Base-by-base conservation (phyloP, 2,113 vertebrate species). In the Amazona guildingii region DNA sequence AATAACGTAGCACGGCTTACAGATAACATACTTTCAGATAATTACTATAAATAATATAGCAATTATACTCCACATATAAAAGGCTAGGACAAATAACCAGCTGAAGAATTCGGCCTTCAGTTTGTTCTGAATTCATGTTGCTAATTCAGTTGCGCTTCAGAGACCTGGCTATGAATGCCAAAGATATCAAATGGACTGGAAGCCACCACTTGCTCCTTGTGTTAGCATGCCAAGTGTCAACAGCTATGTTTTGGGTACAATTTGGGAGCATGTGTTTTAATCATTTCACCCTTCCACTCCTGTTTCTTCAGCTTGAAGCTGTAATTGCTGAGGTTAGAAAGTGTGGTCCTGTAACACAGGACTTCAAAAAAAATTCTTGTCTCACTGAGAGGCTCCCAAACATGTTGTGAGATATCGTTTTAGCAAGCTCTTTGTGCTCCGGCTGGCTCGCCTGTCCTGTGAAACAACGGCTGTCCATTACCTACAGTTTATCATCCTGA, bases 401-500 rank as follows among this genome's bases (percentile, higher is more conserved):
- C 90, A 77, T 61, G 75, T 82, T 90, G 91, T 63, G 85, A 95
- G 97, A 69, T 91, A 96, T 21, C 41, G 25, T 94, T 96, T 91
- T 67, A 83, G 95, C 89, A 74, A 92, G 28, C 94, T 92, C 97
- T 98, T 97, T 98, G 97, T 98, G 96, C 85, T 96, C 88, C 4
- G 54, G 85, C 86, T 51, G 95, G 96, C 97, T 97, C 64, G 39
- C 88, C 81, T 66, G 86, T 98, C 97, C 98, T 83, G 94, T 15
- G 86, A 89, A 97, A 97, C 95, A 93, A 97, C 28, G 95, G 92
- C 97, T 97, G 96, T 92, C 97, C 97, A 97, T 97, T 98, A 97
- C 98, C 97, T 98, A 97, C 93, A 97, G 97, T 98, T 98, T 97
- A 98, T 98, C 98, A 98, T 98, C 96, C 97, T 98, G 98, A 98